These are phyloP conservation scores for Leptinotarsa tumamoca DNA, from an alignment of 2,888 invertebrate genomes.

Conservation along the genomic window DNA sequence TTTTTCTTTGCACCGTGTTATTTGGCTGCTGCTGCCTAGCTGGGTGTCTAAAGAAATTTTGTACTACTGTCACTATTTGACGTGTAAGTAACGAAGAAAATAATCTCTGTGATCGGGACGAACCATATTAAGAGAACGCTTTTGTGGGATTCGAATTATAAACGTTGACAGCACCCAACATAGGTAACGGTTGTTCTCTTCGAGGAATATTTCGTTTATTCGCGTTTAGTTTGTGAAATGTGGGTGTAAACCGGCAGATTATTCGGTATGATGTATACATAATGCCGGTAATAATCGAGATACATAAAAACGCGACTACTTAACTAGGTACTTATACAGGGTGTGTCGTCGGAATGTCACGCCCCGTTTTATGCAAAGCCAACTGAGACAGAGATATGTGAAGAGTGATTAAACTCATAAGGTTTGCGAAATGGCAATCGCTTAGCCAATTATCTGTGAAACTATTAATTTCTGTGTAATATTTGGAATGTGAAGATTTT, in stretches of 20 bases:
- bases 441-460: no score
- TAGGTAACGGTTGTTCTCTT: slow-evolving; percentile 2
- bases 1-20: not conserved
- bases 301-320: not conserved
- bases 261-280: not conserved
- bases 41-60: not conserved
- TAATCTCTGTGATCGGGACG: slow-evolving; percentile 2
- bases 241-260: slow-evolving; percentile 11
- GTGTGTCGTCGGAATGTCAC: not conserved
- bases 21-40: not conserved
- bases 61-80: not conserved
- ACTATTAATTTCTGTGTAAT: no score
- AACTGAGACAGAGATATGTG: not conserved
- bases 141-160: slow-evolving; percentile 12
- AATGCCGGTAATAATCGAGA: not conserved
- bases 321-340: slow-evolving; percentile 2
- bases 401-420: not conserved
- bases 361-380: not conserved
- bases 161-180: slow-evolving; percentile 11
- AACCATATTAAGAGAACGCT: not conserved
- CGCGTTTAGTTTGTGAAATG: slow-evolving; percentile 9
- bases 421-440: no score
- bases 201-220: slow-evolving; percentile 9
- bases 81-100: slow-evolving; percentile 1
- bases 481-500: no score